Evolutionary conservation across 2,888 invertebrate genomes (phyloP).

Genomic region (Gibbula magus): DNA sequence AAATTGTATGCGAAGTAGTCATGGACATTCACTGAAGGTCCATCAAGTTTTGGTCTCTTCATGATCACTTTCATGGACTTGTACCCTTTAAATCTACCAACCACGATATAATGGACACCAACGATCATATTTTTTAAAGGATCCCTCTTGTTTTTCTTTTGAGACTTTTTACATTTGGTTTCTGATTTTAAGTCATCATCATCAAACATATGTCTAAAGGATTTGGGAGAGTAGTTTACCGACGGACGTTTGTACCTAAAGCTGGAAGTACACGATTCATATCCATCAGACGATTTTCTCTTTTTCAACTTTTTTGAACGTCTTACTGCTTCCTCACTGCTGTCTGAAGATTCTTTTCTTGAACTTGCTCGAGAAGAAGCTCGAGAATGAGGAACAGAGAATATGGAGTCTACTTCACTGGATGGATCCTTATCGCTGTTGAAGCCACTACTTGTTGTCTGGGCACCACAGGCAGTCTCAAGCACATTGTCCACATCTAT

Average conservation of each 20-base stretch:
- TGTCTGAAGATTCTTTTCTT: conserved; percentile 35
- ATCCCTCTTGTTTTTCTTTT: conserved; percentile 11
- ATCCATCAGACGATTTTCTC: not conserved
- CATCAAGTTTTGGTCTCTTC: conserved; percentile 41
- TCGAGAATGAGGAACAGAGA: conserved; percentile 24
- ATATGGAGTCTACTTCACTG: conserved; percentile 28
- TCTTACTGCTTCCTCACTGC: conserved; percentile 18
- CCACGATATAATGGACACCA: conserved; percentile 60
- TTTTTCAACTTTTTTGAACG: not conserved
- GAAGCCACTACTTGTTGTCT: not conserved
- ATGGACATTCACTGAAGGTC: conserved; percentile 29
- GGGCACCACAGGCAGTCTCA: too few species aligned
- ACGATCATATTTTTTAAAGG: conserved; percentile 28
- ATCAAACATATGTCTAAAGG: conserved; percentile 40
- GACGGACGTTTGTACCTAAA: conserved; percentile 26
- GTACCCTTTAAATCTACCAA: conserved; percentile 63
- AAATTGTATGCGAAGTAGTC: conserved; percentile 31
- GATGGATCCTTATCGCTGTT: conserved; percentile 24
- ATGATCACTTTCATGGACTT: conserved; percentile 63
- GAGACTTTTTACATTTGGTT: conserved; percentile 1
- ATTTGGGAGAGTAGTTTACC: conserved; percentile 26
- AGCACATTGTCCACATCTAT: too few species aligned
- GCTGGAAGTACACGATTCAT: not conserved
- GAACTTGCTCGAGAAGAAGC: conserved; percentile 32
- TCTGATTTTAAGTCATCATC: conserved; percentile 28